These are phyloP conservation scores for Phataginus tricuspis DNA, from an alignment of 2,797 vertebrate species.

Conservation along the genomic window DNA sequence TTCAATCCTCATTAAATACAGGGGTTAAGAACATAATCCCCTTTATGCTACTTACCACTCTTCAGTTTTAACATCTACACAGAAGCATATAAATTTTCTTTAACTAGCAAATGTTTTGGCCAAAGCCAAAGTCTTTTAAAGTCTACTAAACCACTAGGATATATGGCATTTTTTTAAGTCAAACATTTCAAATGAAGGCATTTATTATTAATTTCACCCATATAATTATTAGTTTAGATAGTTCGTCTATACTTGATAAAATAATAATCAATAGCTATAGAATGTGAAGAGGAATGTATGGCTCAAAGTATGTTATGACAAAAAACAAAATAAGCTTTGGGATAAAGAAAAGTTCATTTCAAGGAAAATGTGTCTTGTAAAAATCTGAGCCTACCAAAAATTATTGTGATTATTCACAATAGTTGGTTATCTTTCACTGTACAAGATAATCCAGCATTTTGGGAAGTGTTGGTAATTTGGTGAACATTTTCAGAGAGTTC, in stretches of 20 bases:
- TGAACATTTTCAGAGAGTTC: not conserved
- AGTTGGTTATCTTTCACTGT: not conserved
- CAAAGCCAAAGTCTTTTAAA: not conserved
- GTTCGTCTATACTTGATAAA: not conserved
- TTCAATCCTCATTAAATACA: not conserved
- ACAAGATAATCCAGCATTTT: not conserved
- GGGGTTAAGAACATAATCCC: not conserved
- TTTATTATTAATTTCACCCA: not conserved
- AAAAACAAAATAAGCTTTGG: not conserved
- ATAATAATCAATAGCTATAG: not conserved
- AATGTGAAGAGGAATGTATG: not conserved
- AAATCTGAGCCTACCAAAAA: not conserved
- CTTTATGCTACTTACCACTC: not conserved
- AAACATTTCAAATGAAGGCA: not conserved
- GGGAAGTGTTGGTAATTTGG: not conserved
- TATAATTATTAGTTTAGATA: not conserved
- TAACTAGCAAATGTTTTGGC: not conserved
- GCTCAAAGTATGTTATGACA: not conserved
- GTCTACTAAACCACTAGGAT: too few species aligned
- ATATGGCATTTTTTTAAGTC: too few species aligned
- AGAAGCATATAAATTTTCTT: not conserved
- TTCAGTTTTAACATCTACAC: slow-evolving; percentile 19
- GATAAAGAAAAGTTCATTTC: not conserved
- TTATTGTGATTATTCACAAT: not conserved
- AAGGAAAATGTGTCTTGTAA: not conserved